These are phyloP conservation scores for Montipora sp. DNA, from an alignment of 64 coral and sea anemone genomes.

Conservation along the genomic window DNA sequence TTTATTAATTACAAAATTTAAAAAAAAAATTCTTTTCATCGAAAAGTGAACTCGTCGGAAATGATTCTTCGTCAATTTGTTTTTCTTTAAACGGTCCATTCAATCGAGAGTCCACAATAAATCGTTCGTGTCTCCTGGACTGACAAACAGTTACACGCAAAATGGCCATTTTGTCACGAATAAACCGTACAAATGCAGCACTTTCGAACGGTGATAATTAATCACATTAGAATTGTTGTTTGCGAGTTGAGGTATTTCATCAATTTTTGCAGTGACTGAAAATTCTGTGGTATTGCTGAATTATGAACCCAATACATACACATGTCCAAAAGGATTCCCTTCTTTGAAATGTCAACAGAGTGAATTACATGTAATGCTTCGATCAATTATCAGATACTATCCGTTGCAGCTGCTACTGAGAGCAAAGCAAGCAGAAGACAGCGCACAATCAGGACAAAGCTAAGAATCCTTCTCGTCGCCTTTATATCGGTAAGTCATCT, in stretches of 20 bases:
- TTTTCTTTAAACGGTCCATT: not conserved
- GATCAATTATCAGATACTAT: conserved; percentile 49
- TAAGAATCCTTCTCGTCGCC: not conserved
- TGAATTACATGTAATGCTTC: conserved; percentile 31
- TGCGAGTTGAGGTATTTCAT: not conserved
- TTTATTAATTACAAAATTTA: too few relatives aligned
- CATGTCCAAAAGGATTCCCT: not conserved
- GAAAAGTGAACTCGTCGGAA: not conserved
- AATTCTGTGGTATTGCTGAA: not conserved
- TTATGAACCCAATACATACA: not conserved
- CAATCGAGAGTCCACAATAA: not conserved
- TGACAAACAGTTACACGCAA: not conserved
- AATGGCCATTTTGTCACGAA: not conserved
- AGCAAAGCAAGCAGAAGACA: not conserved
- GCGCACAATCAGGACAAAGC: not conserved
- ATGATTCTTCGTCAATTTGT: conserved; percentile 4
- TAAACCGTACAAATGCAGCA: not conserved
- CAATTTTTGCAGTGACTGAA: not conserved
- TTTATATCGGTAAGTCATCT: not conserved
- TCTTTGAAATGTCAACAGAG: conserved; percentile 32
- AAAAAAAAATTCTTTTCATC: conserved; percentile 12
- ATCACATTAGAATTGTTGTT: not conserved
- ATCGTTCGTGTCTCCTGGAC: not conserved
- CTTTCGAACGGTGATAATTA: not conserved
- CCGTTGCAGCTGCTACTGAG: conserved; percentile 39